phyloP scores from a whole-genome alignment of 2,888 invertebrate genomes.

The Shargacucullia verbasci region DNA sequence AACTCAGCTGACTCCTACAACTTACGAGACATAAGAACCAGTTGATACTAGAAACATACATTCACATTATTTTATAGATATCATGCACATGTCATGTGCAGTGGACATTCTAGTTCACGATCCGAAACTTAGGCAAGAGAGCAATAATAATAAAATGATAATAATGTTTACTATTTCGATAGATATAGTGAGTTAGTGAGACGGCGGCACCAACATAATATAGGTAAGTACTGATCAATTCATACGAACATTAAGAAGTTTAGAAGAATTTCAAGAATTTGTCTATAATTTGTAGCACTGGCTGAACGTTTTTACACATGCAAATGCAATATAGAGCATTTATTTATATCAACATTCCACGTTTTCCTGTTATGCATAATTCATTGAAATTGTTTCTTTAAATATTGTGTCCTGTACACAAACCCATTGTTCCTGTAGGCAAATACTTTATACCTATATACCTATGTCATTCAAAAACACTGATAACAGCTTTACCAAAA shows the following conservation, averaged over 20 bases:
- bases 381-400: conserved; percentile 42
- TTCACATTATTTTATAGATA: conserved; percentile 16
- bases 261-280: conserved; percentile 15
- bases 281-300: conserved; percentile 5
- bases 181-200: background rate
- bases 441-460: background rate
- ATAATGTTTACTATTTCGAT: too few species aligned
- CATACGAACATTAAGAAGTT: conserved; percentile 13
- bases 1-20: conserved; percentile 21
- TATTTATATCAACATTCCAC: conserved; percentile 49
- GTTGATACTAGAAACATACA: conserved; percentile 22
- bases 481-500: conserved; percentile 60
- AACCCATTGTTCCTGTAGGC: conserved; percentile 24
- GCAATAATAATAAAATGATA: background rate
- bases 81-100: conserved; percentile 33
- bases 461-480: conserved; percentile 47
- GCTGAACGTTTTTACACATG: conserved; percentile 14
- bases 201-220: background rate
- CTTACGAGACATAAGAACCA: conserved; percentile 21
- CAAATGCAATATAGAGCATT: conserved; percentile 41
- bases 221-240: background rate
- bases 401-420: conserved; percentile 26
- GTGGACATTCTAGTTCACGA: conserved; percentile 17
- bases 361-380: conserved; percentile 59
- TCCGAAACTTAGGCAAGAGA: conserved; percentile 14